Conservation (phyloP, 2,113 vertebrate species). For the Pungitius pungitius region DNA sequence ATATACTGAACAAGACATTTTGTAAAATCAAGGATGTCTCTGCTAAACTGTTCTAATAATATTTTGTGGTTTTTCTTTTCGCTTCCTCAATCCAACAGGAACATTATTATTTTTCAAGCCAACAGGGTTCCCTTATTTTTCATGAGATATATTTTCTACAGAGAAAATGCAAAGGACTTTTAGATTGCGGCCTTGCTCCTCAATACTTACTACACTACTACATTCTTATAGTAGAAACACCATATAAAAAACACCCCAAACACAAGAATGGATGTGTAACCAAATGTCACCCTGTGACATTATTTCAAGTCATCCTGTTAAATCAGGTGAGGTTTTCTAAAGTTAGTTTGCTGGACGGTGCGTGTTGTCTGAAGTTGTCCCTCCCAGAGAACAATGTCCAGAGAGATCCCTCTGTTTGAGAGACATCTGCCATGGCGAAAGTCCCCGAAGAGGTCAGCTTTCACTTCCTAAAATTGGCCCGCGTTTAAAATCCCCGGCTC, state of each 20-base stretch:
- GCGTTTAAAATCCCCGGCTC: slow-evolving; percentile 51
- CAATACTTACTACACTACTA: background rate
- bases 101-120: no score
- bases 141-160: no score
- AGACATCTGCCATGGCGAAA: slow-evolving; percentile 69
- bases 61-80: no score
- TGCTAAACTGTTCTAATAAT: background rate
- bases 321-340: slow-evolving; percentile 20
- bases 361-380: slow-evolving; percentile 38
- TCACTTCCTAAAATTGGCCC: slow-evolving; percentile 73
- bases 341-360: slow-evolving; percentile 34
- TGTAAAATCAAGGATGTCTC: background rate
- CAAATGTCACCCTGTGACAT: background rate
- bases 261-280: background rate
- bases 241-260: background rate
- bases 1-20: background rate
- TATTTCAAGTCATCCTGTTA: background rate
- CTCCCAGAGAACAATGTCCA: slow-evolving; percentile 47
- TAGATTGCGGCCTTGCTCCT: background rate
- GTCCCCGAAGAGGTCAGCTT: slow-evolving; percentile 66
- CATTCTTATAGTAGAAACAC: background rate
- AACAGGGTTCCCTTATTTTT: background rate
- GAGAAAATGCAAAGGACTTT: background rate
- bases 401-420: slow-evolving; percentile 53
- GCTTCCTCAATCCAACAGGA: background rate